Percentiles rank a stretch among this genome's conserved stretches.
These are phyloP conservation scores for Peromyscus melanophrys DNA, from an alignment of 2,797 vertebrate species.

Conservation along the genomic window DNA sequence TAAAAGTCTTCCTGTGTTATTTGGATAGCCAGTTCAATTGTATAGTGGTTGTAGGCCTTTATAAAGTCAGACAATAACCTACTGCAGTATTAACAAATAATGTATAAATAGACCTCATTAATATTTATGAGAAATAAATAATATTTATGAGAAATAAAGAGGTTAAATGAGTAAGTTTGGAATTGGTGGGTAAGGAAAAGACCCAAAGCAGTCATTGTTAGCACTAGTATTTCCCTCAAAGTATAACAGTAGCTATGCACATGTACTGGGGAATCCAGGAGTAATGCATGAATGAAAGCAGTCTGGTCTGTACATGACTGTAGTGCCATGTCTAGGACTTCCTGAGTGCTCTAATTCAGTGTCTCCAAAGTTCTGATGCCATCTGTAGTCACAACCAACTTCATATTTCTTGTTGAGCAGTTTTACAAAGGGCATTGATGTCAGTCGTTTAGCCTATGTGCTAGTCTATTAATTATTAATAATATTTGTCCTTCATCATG, in stretches of 20 bases:
- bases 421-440: conserved; percentile 42
- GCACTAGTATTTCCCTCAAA: conserved; percentile 38
- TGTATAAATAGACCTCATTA: conserved; percentile 39
- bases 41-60: conserved; percentile 46
- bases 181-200: conserved; percentile 56
- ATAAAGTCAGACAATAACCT: conserved; percentile 50
- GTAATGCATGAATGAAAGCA: conserved; percentile 55
- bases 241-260: conserved; percentile 23
- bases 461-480: conserved; percentile 51
- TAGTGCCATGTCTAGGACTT: conserved; percentile 12
- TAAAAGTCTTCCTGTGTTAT: conserved; percentile 67
- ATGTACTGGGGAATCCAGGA: conserved; percentile 53
- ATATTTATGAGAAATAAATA: conserved; percentile 64
- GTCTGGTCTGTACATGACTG: conserved; percentile 21
- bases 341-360: conserved; percentile 40
- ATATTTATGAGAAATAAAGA: conserved; percentile 59
- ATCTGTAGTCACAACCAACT: conserved; percentile 45
- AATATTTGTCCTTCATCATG: conserved; percentile 55
- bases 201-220: conserved; percentile 54
- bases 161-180: conserved; percentile 44
- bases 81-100: not conserved
- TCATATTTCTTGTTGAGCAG: conserved; percentile 13
- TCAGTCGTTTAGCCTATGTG: conserved; percentile 7
- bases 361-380: conserved; percentile 50
- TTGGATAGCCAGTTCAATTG: conserved; percentile 31